phyloP scores from a whole-genome alignment of 1,140 invertebrate species.

The Drosophila equinoxialis region DNA sequence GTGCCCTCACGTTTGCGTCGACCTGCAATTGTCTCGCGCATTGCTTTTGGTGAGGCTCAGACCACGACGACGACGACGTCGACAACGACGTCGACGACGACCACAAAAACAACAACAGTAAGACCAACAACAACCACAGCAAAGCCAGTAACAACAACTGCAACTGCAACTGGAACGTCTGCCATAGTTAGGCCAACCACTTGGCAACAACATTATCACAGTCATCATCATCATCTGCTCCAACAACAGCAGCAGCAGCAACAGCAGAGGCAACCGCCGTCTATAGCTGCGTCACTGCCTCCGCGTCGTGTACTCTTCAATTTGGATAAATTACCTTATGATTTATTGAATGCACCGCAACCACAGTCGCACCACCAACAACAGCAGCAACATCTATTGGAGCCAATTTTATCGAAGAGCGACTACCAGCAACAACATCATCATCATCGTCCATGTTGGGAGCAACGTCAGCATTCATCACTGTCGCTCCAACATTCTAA shows the following conservation, averaged over 20 bases:
- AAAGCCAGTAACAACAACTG: slow-evolving; percentile 34
- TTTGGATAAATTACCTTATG: slow-evolving; percentile 83
- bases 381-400: slow-evolving; percentile 53
- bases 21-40: slow-evolving; percentile 83
- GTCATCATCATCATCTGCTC: slow-evolving; percentile 52
- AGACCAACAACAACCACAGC: slow-evolving; percentile 14
- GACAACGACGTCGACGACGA: slow-evolving; percentile 47
- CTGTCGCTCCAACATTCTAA: slow-evolving; percentile 83
- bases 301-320: slow-evolving; percentile 82
- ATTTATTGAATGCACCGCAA: slow-evolving; percentile 82
- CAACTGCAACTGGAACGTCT: slow-evolving; percentile 28
- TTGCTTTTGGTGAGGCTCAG: slow-evolving; percentile 77
- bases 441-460: slow-evolving; percentile 58
- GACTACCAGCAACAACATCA: slow-evolving; percentile 56
- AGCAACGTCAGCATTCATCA: slow-evolving; percentile 80
- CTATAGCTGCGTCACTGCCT: slow-evolving; percentile 47
- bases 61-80: slow-evolving; percentile 67
- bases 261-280: slow-evolving; percentile 38
- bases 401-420: slow-evolving; percentile 72
- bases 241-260: slow-evolving; percentile 40
- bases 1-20: slow-evolving; percentile 71
- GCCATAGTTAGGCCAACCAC: slow-evolving; percentile 50
- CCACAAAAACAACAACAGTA: slow-evolving; percentile 51
- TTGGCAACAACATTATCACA: slow-evolving; percentile 74
- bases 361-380: slow-evolving; percentile 46